Percentiles rank a stretch among this genome's conserved stretches.
Conservation (phyloP, 2,113 vertebrate genomes). For the Galbula dea region DNA sequence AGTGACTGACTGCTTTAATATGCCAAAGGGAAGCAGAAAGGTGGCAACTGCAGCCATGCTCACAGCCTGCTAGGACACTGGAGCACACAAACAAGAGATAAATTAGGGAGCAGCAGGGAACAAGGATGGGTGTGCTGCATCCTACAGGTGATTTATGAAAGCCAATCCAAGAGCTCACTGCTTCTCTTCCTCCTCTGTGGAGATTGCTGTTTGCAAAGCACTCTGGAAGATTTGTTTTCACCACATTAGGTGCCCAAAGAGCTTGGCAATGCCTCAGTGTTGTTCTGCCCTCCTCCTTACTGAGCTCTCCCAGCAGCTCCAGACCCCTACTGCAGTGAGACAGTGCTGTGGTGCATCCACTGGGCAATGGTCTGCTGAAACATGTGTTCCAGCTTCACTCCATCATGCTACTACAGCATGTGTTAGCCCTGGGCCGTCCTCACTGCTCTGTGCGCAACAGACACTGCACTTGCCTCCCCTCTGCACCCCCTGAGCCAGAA, state of each 20-base stretch:
- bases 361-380: not conserved
- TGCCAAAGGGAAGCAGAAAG: not conserved
- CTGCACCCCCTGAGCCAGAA: not conserved
- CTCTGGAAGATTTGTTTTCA: not conserved
- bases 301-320: rapidly evolving
- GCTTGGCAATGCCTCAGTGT: not conserved
- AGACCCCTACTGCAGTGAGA: rapidly evolving
- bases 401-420: rapidly evolving
- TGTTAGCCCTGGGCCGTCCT: not conserved
- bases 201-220: not conserved
- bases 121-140: not conserved
- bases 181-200: not conserved
- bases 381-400: not conserved
- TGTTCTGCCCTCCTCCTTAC: not conserved
- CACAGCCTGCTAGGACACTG: not conserved
- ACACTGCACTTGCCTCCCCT: not conserved
- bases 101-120: not conserved
- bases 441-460: not conserved
- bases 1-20: not conserved
- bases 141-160: not conserved
- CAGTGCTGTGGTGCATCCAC: rapidly evolving
- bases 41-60: not conserved
- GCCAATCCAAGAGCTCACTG: not conserved
- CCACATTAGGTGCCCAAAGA: not conserved
- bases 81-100: not conserved